Evolutionary conservation across 2,797 vertebrate genomes (phyloP), one percentile per base, ranked within the genome.

Genomic region (Pseudomugil gertrudae): DNA sequence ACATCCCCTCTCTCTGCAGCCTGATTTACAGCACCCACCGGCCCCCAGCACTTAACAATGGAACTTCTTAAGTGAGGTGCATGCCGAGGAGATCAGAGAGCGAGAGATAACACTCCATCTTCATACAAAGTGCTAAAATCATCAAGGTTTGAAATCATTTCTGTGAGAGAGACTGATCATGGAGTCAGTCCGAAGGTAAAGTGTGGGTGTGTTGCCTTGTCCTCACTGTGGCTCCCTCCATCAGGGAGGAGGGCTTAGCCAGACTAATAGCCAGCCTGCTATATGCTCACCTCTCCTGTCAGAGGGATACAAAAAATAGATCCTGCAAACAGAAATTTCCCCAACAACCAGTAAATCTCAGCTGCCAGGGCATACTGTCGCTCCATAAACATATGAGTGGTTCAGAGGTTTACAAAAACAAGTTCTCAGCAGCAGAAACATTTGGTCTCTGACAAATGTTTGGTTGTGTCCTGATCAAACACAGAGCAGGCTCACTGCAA

Each of bases 11-110:
- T 84, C 87, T 87, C 84, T 87, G 79, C 74, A 74, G 72, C 62
- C 87, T 94, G 94, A 95, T 95, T 94, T 94, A 94, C 92, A 83
- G 87, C 86, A 89, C 92, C 92, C 90, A 84, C 86, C 87, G 90
- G 89, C 87, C 90, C 84, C 73, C 75, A 83, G 90, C 92, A 93
- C 93, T 94, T 93, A 94, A 91, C 89, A 91, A 93, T 90, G 90
- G 88, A 85, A 87, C 90, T 91, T 82, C 84, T 91, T 90, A 91
- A 92, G 91, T 90, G 90, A 91, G 90, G 85, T 77, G 88, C 86
- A 90, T 87, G 86, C 90, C 72, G 69, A 87, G 90, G 89, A 89
- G 86, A 90, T 84, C 81, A 78, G 86, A 85, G 82, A 82, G 82
- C 81, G 85, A 32, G 84, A 85, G 86, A 88, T 84, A 84, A 88